Base-by-base conservation (phyloP, 1,140 invertebrate genomes). In the Aphidius gifuensis region DNA sequence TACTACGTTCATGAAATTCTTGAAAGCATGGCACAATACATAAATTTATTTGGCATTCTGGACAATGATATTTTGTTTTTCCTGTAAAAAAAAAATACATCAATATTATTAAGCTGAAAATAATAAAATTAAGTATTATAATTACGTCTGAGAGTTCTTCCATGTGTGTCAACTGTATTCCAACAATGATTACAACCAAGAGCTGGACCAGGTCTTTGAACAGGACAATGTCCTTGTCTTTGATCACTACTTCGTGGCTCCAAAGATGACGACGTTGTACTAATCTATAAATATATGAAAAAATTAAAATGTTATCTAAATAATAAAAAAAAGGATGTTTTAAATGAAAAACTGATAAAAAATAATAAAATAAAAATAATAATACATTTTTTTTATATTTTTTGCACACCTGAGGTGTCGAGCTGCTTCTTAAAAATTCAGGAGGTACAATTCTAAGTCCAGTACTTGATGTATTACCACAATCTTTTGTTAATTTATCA, bases 1-100 rank as follows among this genome's bases (percentile, higher is more conserved):
- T 56, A 55, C 78, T 66, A 70, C 82, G 69, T 69, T 90, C 87
- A 72, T 91, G 89, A 73, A 89, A 91, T 71, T 90, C 88, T 75
- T 92, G 90, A 80, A 92, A 92, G 74, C 90, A 92, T 38, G 90
- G 90, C 49, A 92, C 90, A 70, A 93, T 92, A 78, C 91, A 93
- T 49, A 93, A 82, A 79, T 93, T 93, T 48, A 88, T 91, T 72
- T 90, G 88, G 77, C 91, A 93, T 72, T 93, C 91, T 2, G 90
- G 90, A 80, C 91, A 93, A 74, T 92, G 90, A 74, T 92, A 93
- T 76, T 92, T 92, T 5, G 91, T 93, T 83, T 93, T 32, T 32
- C 23, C 23, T 32, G 23, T 32, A 32, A 32, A 32, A 1, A 32
- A 32, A 32, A 32, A 32, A 32, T 1, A 3, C 23, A 32, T 32